Evolutionary conservation across 2,797 vertebrate genomes (phyloP), one percentile per base, ranked within the genome.

Genomic region (Eupleurogrammus muticus): DNA sequence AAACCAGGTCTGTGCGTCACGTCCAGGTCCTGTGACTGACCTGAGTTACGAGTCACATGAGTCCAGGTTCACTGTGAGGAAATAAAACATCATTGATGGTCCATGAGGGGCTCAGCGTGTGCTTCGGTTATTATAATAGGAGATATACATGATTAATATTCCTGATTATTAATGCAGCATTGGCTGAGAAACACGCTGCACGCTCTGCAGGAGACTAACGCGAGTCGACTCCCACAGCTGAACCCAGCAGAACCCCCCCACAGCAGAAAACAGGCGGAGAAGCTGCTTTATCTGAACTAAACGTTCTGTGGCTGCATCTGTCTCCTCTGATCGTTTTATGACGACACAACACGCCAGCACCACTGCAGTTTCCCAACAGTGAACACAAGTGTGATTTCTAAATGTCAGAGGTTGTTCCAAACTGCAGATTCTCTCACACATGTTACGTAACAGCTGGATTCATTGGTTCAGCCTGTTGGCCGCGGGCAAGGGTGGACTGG

Each of bases 231-330:
- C 21, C 35, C 21, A 23, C 20, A 20, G 20, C 13, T 49, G 20
- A 10, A 21, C 23, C 34, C 36, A 24, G 49, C 24, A 21, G 21
- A 16, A 60, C 17, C 40, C 66, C n/a, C 5, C 19, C 28, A 2
- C 40, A 44, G 7, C 16, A 44, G 16, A 17, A 44, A 44, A 44
- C 40, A 44, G 40, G 11, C 19, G 9, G 17, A 8, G 13, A 8
- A 65, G 11, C 49, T 20, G 12, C 50, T 64, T 42, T 16, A 14
- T 32, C 36, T 10, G 50, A 35, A 70, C 50, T 53, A 62, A 54
- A 54, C 48, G 40, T 49, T 48, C 58, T 49, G 40, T 49, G 40
- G 38, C 5, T 42, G 20, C 12, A 10, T 12, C 23, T 55, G 51
- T 32, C 10, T 34, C 11, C 20, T 49, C 47, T 47, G n/a, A 20